These are phyloP conservation scores for Caenorhabditis latens DNA, from an alignment of 1,140 invertebrate genomes.

Conservation along the genomic window DNA sequence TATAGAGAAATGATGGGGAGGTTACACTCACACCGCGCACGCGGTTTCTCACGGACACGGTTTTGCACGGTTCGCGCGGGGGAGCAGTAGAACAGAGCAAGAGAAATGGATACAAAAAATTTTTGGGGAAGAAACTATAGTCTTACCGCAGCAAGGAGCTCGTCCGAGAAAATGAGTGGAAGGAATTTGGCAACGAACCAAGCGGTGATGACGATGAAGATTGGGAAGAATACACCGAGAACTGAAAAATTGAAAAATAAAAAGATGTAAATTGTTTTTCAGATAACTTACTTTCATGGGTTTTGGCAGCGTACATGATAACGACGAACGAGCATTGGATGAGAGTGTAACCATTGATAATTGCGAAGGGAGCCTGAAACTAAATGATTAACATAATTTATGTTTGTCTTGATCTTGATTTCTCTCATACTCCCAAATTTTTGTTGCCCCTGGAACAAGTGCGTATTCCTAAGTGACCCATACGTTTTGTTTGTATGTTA, in stretches of 20 bases:
- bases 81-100: not conserved
- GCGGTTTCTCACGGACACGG: constrained; percentile 19
- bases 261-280: too few species aligned
- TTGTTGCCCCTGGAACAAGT: too few species aligned
- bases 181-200: not conserved
- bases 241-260: not conserved
- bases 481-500: too few species aligned
- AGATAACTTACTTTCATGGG: not conserved
- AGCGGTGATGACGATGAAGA: not conserved
- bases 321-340: not conserved
- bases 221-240: not conserved
- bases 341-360: not conserved
- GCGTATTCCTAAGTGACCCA: too few species aligned
- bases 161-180: not conserved
- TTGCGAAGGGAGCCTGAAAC: constrained; percentile 1
- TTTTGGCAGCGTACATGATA: not conserved
- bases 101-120: not conserved
- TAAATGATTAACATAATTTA: not conserved
- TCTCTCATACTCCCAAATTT: not conserved
- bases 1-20: constrained; percentile 11
- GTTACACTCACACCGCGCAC: constrained; percentile 22
- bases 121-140: not conserved
- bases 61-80: constrained; percentile 1
- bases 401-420: not conserved
- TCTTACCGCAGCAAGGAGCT: constrained; percentile 17